Percentiles rank a stretch among this genome's conserved stretches.
Conservation (phyloP, 2,113 vertebrate genomes). For the Erinaceus europaeus region DNA sequence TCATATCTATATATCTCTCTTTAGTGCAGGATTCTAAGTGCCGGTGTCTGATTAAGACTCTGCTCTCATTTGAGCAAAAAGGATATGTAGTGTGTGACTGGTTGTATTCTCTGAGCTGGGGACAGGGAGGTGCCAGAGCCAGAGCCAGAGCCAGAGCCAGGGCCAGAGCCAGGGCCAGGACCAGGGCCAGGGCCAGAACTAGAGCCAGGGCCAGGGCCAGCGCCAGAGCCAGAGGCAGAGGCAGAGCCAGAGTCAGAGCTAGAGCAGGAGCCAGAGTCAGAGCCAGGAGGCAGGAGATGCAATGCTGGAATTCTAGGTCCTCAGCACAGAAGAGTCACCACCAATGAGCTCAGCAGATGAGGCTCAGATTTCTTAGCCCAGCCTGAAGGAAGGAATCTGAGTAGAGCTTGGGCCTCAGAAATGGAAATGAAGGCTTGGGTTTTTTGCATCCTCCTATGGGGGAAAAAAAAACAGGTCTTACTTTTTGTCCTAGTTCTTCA, state of each 20-base stretch:
- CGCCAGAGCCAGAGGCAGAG: too few species aligned
- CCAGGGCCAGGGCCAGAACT: too few species aligned
- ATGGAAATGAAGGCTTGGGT: background rate
- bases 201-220: too few species aligned
- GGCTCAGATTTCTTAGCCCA: background rate
- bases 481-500: background rate
- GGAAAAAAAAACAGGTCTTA: background rate
- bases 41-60: conserved; percentile 49
- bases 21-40: conserved; percentile 59
- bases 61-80: conserved; percentile 23
- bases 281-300: too few species aligned
- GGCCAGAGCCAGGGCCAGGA: too few species aligned
- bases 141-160: too few species aligned
- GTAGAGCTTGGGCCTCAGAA: background rate
- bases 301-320: too few species aligned
- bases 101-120: background rate
- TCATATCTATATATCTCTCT: conserved; percentile 76
- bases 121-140: too few species aligned
- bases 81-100: background rate
- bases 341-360: too few species aligned
- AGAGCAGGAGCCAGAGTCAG: too few species aligned
- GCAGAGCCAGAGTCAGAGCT: too few species aligned
- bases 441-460: background rate
- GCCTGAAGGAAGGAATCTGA: background rate
- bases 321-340: too few species aligned